Conservation (phyloP, 2,888 invertebrate genomes). For the Cerastis leucographa region DNA sequence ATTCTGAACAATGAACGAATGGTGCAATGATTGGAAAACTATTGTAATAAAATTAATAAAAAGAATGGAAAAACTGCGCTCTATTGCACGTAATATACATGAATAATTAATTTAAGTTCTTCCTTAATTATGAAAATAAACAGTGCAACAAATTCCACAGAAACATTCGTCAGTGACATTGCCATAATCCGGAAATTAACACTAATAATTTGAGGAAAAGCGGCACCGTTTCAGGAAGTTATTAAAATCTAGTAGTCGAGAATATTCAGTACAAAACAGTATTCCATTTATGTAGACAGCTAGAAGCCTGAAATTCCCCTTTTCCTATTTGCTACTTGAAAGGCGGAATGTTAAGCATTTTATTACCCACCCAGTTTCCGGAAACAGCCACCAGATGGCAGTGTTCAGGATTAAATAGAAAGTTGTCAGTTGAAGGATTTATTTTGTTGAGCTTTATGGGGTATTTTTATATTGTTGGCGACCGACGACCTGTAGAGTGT, state of each 20-base stretch:
- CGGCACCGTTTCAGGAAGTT: not conserved
- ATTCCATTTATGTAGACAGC: constrained; percentile 15
- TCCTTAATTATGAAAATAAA: not conserved
- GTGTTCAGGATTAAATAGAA: constrained; percentile 33
- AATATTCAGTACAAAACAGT: constrained; percentile 5
- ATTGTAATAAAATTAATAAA: too few species aligned
- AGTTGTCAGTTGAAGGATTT: constrained; percentile 46
- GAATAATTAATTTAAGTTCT: too few species aligned
- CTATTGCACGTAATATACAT: too few species aligned
- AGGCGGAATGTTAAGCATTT: constrained; percentile 38
- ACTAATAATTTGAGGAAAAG: not conserved
- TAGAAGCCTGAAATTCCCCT: not conserved
- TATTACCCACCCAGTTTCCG: constrained; percentile 37
- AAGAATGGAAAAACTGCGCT: too few species aligned
- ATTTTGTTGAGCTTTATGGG: constrained; percentile 34
- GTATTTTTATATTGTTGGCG: constrained; percentile 19
- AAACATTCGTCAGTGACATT: not conserved
- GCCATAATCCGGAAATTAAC: not conserved
- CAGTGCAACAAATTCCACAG: not conserved
- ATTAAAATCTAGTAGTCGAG: constrained; percentile 24
- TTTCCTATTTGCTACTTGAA: constrained; percentile 15
- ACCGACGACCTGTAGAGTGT: constrained; percentile 10
- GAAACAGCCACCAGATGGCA: constrained; percentile 38
- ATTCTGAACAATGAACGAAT: too few species aligned
- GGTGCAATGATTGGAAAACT: too few species aligned